These are phyloP conservation scores for Hydrolagus affinis DNA, from an alignment of 2,113 vertebrate genomes.

Conservation along the genomic window DNA sequence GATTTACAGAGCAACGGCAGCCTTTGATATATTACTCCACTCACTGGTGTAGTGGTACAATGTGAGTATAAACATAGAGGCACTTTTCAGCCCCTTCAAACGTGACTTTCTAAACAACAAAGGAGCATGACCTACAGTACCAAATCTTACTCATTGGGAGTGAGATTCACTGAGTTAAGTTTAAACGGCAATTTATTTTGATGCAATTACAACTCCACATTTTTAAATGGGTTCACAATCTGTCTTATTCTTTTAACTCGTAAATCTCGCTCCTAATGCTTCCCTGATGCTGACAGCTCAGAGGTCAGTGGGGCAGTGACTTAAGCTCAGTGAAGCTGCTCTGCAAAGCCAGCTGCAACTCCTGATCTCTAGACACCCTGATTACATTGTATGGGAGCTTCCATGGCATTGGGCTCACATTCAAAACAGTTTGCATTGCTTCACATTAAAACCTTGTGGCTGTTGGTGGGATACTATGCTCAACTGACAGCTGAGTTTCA, in stretches of 20 bases:
- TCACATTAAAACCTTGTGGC: too few relatives aligned
- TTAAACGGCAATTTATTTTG: not conserved
- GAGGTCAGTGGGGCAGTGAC: not conserved
- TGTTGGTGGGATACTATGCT: too few relatives aligned
- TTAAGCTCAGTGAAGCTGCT: not conserved
- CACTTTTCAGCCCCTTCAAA: not conserved
- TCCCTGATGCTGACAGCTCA: not conserved
- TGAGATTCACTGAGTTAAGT: not conserved
- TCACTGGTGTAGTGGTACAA: not conserved
- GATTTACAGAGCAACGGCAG: too few relatives aligned
- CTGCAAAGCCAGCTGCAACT: not conserved
- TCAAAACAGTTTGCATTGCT: too few relatives aligned
- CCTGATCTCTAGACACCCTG: too few relatives aligned
- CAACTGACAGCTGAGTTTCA: too few relatives aligned
- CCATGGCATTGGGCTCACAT: not conserved
- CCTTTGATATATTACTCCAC: too few relatives aligned
- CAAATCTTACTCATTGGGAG: slow-evolving; percentile 2
- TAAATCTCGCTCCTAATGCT: not conserved
- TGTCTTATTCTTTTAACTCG: too few relatives aligned
- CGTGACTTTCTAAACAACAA: not conserved
- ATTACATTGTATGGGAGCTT: not conserved
- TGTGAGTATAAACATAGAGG: not conserved
- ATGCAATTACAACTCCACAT: not conserved
- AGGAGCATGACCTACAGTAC: not conserved
- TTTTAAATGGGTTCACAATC: not conserved